Evolutionary conservation across 2,113 vertebrate species (phyloP).

Genomic region (Menidia beryllina): DNA sequence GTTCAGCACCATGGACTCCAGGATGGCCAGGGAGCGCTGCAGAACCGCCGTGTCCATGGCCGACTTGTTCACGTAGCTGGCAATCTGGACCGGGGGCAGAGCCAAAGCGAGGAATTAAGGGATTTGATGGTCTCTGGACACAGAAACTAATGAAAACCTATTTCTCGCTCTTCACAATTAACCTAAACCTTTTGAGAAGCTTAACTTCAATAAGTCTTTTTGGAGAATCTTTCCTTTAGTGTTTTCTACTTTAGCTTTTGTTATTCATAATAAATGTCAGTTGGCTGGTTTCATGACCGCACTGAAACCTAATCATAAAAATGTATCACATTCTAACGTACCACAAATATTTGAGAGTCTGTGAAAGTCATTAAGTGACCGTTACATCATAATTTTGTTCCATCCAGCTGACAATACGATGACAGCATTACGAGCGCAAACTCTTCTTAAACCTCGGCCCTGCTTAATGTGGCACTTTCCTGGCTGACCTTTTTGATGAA

Average conservation of each 20-base stretch:
- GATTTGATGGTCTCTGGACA: neutral
- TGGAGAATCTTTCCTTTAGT: too few relatives aligned
- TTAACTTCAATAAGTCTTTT: neutral
- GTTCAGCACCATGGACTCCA: slow-evolving; percentile 99
- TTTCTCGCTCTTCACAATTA: too few relatives aligned
- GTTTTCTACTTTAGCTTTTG: too few relatives aligned
- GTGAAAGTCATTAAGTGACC: neutral
- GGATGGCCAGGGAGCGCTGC: slow-evolving; percentile 94
- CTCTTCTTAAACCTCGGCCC: neutral
- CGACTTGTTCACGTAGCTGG: slow-evolving; percentile 95
- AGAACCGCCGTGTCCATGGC: slow-evolving; percentile 93
- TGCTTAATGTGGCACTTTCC: slow-evolving; percentile 15
- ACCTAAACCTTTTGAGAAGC: neutral
- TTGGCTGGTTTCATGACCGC: neutral
- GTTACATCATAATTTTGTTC: neutral
- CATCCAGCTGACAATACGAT: neutral
- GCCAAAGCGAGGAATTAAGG: neutral
- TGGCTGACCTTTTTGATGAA: slow-evolving; percentile 97
- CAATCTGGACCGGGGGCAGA: slow-evolving; percentile 84
- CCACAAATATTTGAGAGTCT: neutral
- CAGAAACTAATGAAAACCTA: neutral
- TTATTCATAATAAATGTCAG: too few relatives aligned
- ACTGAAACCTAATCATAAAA: neutral
- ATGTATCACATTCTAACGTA: too few relatives aligned
- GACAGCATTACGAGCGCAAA: neutral